These are phyloP conservation scores for Elegia similella DNA, from an alignment of 2,888 invertebrate genomes.

Conservation along the genomic window DNA sequence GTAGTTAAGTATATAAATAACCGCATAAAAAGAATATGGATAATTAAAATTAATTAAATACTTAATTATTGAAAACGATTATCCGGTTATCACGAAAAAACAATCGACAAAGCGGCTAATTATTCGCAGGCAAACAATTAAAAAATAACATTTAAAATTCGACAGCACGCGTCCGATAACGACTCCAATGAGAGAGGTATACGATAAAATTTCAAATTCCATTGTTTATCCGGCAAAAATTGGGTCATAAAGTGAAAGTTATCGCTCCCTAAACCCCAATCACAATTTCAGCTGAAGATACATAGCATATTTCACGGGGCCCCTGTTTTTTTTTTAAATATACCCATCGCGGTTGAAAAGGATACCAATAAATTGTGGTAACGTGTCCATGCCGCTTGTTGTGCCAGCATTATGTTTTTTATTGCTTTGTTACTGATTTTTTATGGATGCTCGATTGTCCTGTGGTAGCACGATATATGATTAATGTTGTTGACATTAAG, in stretches of 20 bases:
- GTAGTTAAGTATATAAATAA: no score
- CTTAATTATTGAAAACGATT: no score
- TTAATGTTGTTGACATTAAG: constrained; percentile 17
- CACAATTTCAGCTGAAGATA: constrained; percentile 67
- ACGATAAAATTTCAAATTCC: constrained; percentile 68
- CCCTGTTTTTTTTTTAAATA: constrained; percentile 46
- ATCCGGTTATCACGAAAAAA: neutral
- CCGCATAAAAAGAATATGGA: no score
- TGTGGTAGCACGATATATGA: constrained; percentile 23
- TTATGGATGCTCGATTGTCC: constrained; percentile 29
- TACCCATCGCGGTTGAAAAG: constrained; percentile 55
- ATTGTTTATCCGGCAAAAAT: constrained; percentile 73
- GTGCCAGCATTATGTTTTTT: constrained; percentile 41
- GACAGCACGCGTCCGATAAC: constrained; percentile 43
- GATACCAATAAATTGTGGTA: constrained; percentile 58
- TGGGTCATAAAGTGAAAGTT: constrained; percentile 71
- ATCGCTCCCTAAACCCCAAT: constrained; percentile 73
- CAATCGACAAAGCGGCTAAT: constrained; percentile 23
- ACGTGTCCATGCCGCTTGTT: constrained; percentile 48
- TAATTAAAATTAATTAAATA: no score
- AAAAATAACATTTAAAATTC: constrained; percentile 32
- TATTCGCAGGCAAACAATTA: constrained; percentile 35
- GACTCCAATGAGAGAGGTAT: constrained; percentile 33
- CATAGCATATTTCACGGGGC: constrained; percentile 61
- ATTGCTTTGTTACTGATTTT: constrained; percentile 30